These are phyloP conservation scores for Mus pahari DNA, from an alignment of 2,113 vertebrate genomes.

Conservation along the genomic window DNA sequence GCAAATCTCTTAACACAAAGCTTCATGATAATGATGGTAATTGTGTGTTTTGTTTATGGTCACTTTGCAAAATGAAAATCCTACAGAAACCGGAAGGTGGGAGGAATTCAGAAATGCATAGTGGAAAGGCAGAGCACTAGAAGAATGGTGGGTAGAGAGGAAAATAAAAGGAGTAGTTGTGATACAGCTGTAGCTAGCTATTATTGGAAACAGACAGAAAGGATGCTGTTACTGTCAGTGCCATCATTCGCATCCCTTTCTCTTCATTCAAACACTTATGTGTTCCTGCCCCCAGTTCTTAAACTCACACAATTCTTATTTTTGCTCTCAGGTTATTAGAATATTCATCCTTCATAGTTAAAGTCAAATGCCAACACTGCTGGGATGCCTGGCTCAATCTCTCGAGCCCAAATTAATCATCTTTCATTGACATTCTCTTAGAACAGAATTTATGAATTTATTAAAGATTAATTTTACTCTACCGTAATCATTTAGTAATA, in stretches of 20 bases:
- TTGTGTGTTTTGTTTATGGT: background rate
- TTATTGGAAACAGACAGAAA: background rate
- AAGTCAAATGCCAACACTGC: constrained; percentile 41
- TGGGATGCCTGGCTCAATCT: constrained; percentile 38
- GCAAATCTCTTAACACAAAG: accelerated
- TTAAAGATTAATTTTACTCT: constrained; percentile 67
- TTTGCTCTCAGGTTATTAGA: constrained; percentile 53
- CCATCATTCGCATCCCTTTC: background rate
- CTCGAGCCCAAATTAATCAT: constrained; percentile 69
- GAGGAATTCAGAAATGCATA: background rate
- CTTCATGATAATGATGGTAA: background rate
- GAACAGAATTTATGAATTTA: constrained; percentile 43
- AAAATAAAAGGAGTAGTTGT: background rate
- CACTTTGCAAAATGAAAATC: background rate
- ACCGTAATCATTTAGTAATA: constrained; percentile 60
- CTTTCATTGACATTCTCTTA: constrained; percentile 51
- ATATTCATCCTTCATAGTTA: constrained; percentile 52
- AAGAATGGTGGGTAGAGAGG: background rate
- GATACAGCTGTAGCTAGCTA: accelerated
- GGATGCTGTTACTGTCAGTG: background rate
- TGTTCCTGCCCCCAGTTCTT: background rate
- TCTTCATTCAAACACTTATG: background rate
- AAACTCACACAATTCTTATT: background rate
- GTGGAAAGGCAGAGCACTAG: background rate
- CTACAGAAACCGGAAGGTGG: background rate